Evolutionary conservation across 2,888 invertebrate genomes (phyloP).

Genomic region (Oxycera nigricornis): DNA sequence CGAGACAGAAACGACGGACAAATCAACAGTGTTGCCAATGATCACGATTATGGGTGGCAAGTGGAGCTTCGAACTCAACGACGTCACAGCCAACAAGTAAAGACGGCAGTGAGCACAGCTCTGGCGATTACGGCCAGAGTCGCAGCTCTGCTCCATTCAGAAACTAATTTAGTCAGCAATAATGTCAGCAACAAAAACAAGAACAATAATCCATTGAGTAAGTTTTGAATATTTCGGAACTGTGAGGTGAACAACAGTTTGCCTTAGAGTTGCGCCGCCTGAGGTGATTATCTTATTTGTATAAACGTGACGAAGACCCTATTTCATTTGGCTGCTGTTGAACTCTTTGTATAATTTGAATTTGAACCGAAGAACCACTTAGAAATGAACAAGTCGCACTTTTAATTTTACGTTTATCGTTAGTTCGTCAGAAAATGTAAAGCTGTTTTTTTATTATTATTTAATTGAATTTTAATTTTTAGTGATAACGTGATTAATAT

Average conservation of each 20-base stretch:
- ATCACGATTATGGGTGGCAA: constrained; percentile 41
- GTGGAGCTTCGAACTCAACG: not conserved
- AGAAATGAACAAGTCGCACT: not conserved
- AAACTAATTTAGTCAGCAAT: not conserved
- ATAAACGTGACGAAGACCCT: not conserved
- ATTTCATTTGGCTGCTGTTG: not conserved
- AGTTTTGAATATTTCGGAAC: no score
- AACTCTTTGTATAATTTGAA: not conserved
- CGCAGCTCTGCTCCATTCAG: constrained; percentile 10
- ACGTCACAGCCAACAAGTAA: not conserved
- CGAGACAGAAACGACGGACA: constrained; percentile 37
- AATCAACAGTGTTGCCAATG: constrained; percentile 44
- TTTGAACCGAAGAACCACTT: not conserved
- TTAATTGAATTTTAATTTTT: constrained; percentile 23
- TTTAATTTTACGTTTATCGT: not conserved
- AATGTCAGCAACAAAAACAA: not conserved
- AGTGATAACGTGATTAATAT: constrained; percentile 26
- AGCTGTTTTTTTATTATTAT: constrained; percentile 20
- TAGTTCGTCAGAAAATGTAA: constrained; percentile 10
- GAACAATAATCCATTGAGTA: constrained; percentile 4
- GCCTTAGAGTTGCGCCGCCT: not conserved
- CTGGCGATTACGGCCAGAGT: constrained; percentile 15
- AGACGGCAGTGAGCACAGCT: not conserved
- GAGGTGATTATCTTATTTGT: not conserved
- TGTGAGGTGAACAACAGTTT: not conserved